Evolutionary conservation across 1,140 invertebrate genomes (phyloP).

Genomic region (Brachionus calyciflorus): DNA sequence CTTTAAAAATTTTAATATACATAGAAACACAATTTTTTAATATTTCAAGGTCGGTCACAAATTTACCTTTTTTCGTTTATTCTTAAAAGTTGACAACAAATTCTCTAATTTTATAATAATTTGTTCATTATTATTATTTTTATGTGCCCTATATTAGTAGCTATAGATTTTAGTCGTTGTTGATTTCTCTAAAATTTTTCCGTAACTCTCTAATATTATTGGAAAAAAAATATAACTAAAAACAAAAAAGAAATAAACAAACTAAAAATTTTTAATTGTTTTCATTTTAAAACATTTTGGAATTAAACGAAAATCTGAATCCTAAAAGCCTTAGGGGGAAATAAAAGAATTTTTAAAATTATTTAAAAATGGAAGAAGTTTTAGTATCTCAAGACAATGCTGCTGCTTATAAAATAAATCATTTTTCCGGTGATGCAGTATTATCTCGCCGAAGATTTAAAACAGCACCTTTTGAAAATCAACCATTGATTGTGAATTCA

Average conservation of each 20-base stretch:
- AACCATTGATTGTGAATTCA: too few species aligned
- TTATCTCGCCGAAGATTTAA: background rate
- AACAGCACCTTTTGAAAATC: background rate
- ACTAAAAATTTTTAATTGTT: background rate
- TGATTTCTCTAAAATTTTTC: background rate
- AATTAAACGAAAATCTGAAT: background rate
- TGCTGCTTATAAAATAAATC: background rate
- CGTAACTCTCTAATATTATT: too few species aligned
- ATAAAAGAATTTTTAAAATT: background rate
- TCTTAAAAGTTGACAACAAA: background rate
- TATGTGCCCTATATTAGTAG: background rate
- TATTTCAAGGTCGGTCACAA: constrained; percentile 23
- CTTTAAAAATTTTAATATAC: background rate
- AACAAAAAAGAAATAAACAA: constrained; percentile 33
- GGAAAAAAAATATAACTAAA: background rate
- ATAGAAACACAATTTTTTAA: background rate
- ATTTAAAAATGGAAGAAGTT: constrained; percentile 17
- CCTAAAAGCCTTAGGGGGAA: background rate
- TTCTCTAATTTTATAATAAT: constrained; percentile 9
- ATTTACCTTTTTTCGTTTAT: background rate
- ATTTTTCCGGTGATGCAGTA: background rate
- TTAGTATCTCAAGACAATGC: background rate
- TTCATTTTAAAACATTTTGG: background rate
- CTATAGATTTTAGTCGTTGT: constrained; percentile 19
- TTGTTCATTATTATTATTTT: background rate